These are phyloP conservation scores for Calyptommatus sinebrachiatus DNA, from an alignment of 2,113 vertebrate genomes.

Conservation along the genomic window DNA sequence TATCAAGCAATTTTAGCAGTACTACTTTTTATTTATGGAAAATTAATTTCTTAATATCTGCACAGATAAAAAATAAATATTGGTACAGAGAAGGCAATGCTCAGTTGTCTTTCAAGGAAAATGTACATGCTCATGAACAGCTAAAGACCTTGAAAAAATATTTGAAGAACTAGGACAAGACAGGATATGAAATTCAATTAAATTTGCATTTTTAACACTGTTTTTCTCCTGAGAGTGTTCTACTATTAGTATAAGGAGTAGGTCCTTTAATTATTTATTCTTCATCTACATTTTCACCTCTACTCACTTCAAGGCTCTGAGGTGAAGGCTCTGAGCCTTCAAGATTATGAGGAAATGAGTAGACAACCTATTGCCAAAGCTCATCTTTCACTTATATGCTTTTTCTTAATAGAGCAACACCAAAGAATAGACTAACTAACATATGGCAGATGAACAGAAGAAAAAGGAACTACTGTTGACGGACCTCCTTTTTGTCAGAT, in stretches of 20 bases:
- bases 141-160: not conserved
- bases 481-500: not conserved
- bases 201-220: conserved; percentile 5
- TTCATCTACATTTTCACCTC: not conserved
- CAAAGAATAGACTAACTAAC: not conserved
- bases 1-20: not conserved
- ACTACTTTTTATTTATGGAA: conserved; percentile 7
- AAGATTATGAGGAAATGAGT: not conserved
- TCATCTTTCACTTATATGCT: not conserved
- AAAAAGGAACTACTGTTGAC: conserved; percentile 16
- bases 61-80: conserved; percentile 65
- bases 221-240: not conserved
- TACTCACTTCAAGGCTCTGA: not conserved
- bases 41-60: conserved; percentile 55
- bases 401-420: not conserved
- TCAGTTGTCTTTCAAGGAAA: conserved; percentile 51
- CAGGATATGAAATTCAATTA: conserved; percentile 35
- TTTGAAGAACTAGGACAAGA: conserved; percentile 50
- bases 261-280: not conserved
- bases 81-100: conserved; percentile 57
- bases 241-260: not conserved
- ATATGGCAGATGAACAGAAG: conserved; percentile 21
- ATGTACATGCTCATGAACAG: conserved; percentile 42
- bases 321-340: too few relatives aligned
- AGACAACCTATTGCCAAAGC: not conserved